These are phyloP conservation scores for Henricia sp. DNA, from an alignment of 53 echinoderm and acorn worm genomes.

Conservation along the genomic window DNA sequence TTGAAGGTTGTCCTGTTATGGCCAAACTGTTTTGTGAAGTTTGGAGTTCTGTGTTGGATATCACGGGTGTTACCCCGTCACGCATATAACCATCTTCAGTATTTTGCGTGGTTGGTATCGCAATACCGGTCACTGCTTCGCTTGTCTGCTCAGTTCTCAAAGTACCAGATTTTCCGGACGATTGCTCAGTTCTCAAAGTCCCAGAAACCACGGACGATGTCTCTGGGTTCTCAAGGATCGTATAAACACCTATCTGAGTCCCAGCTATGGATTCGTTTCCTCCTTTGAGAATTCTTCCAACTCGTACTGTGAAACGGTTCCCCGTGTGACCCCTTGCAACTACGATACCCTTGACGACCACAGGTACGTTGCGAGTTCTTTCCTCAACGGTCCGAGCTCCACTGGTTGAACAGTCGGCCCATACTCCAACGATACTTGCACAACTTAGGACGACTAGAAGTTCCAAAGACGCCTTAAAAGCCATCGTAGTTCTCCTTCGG, in stretches of 20 bases:
- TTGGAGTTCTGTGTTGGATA: too few species aligned
- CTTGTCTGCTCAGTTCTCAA: background rate
- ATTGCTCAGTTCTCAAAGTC: background rate
- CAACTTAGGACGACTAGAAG: conserved; percentile 6
- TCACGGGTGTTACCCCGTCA: too few species aligned
- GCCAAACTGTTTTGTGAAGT: background rate
- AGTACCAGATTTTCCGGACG: background rate
- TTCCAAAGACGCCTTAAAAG: background rate
- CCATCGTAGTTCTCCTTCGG: background rate
- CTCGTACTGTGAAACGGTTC: background rate
- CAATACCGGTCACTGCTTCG: background rate
- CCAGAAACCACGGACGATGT: background rate
- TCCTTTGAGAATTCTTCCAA: conserved; percentile 36
- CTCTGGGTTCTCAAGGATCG: background rate
- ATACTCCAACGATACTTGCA: background rate
- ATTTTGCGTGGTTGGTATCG: background rate
- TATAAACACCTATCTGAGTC: background rate
- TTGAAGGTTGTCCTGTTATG: background rate
- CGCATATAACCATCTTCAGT: background rate
- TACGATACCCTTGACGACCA: conserved; percentile 41
- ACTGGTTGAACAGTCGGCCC: background rate
- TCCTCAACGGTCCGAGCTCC: conserved; percentile 7
- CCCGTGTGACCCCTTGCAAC: conserved; percentile 16
- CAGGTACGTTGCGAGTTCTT: conserved; percentile 1
- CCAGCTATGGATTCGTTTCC: conserved; percentile 35